Evolutionary conservation across 2,113 vertebrate genomes (phyloP).

Genomic region (Pelmatolapia mariae): DNA sequence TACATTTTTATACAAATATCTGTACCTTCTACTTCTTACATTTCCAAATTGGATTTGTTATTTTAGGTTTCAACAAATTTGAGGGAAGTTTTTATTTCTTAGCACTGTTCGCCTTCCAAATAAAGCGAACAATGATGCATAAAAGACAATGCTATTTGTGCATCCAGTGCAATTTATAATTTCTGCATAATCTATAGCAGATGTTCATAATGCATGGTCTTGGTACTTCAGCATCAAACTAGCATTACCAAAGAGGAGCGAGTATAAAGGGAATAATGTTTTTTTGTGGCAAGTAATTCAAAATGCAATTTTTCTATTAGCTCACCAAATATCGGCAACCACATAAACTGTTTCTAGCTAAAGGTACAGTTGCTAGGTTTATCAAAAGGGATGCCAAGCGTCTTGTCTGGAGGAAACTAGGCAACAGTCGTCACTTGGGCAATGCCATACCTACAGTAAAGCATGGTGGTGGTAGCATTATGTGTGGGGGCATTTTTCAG

Average conservation of each 20-base stretch:
- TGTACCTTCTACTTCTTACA: not conserved
- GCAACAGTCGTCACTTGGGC: not conserved
- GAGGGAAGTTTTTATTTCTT: not conserved
- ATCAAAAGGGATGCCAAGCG: not conserved
- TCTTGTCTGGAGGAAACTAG: fast-evolving
- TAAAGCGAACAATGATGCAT: not conserved
- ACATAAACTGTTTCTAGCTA: not conserved
- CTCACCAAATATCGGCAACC: not conserved
- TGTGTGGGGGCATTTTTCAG: not conserved
- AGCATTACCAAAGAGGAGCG: not conserved
- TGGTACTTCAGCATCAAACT: not conserved
- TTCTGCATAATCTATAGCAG: not conserved
- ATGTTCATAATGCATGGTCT: not conserved
- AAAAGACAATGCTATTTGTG: not conserved
- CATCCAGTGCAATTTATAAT: not conserved
- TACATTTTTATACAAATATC: not conserved
- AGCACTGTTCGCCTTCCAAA: not conserved
- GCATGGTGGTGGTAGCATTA: not conserved
- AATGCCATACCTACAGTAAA: not conserved
- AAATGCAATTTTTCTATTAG: not conserved
- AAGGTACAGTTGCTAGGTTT: not conserved
- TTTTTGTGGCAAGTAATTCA: not conserved
- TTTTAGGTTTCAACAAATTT: not conserved
- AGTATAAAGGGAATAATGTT: fast-evolving
- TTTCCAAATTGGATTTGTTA: not conserved